Evolutionary conservation across 2,797 vertebrate genomes (phyloP).

Genomic region (Coilia nasus): DNA sequence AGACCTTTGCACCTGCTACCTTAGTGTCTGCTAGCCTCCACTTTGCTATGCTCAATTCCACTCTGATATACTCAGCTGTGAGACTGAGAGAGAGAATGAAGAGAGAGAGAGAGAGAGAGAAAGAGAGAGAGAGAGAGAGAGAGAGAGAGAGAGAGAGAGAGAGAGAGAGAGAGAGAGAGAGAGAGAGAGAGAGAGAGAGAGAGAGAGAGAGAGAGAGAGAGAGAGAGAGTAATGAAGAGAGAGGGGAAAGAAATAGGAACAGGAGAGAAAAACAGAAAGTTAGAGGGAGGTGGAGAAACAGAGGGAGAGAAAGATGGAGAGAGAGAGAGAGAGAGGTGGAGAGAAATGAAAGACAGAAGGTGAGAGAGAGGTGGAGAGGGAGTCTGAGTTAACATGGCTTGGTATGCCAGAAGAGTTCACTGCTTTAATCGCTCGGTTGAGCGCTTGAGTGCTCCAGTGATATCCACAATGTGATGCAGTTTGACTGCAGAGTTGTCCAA

Average conservation of each 20-base stretch:
- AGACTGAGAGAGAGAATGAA: background rate
- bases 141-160: too few species aligned
- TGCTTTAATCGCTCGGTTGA: slow-evolving; percentile 41
- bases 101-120: background rate
- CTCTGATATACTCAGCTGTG: background rate
- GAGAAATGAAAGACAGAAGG: background rate
- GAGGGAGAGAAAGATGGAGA: background rate
- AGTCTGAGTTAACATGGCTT: background rate
- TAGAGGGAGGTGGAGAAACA: background rate
- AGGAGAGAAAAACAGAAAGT: background rate
- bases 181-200: too few species aligned
- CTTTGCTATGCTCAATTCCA: background rate
- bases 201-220: background rate
- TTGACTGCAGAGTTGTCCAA: background rate
- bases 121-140: too few species aligned
- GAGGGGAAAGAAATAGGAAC: background rate
- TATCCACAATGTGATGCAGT: slow-evolving; percentile 22
- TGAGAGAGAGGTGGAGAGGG: background rate
- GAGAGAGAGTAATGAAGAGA: slow-evolving; percentile 19
- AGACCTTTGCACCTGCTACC: background rate
- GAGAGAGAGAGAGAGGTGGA: slow-evolving; percentile 2
- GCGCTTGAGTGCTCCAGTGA: slow-evolving; percentile 47
- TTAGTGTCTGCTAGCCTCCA: background rate
- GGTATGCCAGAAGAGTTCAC: slow-evolving; percentile 28
- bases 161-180: too few species aligned